Base-by-base conservation (phyloP, 2,888 invertebrate species). In the Stenoptilia bipunctidactyla region DNA sequence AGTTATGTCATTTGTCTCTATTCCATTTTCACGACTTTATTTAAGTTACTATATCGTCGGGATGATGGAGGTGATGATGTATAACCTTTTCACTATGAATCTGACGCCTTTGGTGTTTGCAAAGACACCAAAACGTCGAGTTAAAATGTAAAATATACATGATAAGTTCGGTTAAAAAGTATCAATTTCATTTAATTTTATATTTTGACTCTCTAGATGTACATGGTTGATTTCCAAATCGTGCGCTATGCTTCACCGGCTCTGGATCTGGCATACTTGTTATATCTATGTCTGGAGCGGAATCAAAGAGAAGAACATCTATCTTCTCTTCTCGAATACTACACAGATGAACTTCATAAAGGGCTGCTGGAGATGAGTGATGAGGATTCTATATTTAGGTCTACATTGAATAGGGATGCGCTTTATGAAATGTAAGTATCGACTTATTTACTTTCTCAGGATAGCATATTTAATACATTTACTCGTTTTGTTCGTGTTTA, bases 221-320 rank as follows among this genome's bases (percentile, higher is more conserved):
- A 86, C 53, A 72, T 91, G 38, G 87, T 91, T 15, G 91, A 91
- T 58, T 91, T 91, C 61, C 91, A 91, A 66, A 62, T 89, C 40
- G 87, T 86, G 13, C 86, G 91, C 12, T 90, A 90, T 51, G 89
- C 89, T 15, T 91, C 91, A 0, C 87, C 89, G 37, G 88, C 89
- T 0, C 64, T 91, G 36, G 91, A 91, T 61, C 70, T 91, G 50
- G 87, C 86, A 1, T 89, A 87, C 68, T 64, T 91, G 15, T 64
- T 90, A 44, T 91, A 88, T 53, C 86, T 90, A 45, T 91, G 91
- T 51, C 85, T 90, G 20, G 87, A 86, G 15, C 84, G 87, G 1
- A 72, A 86, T 35, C 86, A 90, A 61, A 71, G 91, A n/a, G 74
- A 77, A 13, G 69, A 76, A 2, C 85, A 90, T 51, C 79, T 90